Conservation (phyloP, 2,113 vertebrate genomes). For the Takifugu flavidus region DNA sequence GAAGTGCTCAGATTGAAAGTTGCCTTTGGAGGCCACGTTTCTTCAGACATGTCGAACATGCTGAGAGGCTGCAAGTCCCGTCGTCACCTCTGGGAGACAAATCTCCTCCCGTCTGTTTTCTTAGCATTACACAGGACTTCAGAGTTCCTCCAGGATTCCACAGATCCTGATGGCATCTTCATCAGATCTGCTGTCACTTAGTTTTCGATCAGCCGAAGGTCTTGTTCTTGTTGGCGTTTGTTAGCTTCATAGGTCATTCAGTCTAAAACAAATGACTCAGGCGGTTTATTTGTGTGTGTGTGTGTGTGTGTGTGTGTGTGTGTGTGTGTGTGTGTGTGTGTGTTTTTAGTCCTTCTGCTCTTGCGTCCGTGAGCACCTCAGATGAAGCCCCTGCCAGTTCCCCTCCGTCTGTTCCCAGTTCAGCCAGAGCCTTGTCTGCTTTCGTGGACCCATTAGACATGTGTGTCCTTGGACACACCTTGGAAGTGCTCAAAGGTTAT, state of each 20-base stretch:
- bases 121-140: slow-evolving; percentile 51
- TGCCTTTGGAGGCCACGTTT: slow-evolving; percentile 17
- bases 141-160: slow-evolving; percentile 50
- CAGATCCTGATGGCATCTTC: slow-evolving; percentile 25
- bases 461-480: slow-evolving; percentile 34
- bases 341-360: neutral
- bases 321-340: neutral
- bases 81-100: slow-evolving; percentile 22
- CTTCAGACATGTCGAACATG: neutral
- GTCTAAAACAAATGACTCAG: too few relatives aligned
- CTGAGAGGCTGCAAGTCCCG: slow-evolving; percentile 19
- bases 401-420: slow-evolving; percentile 31
- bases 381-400: slow-evolving; percentile 47
- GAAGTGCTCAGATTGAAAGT: slow-evolving; percentile 1
- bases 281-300: neutral
- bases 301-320: neutral
- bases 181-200: slow-evolving; percentile 47
- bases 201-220: slow-evolving; percentile 13
- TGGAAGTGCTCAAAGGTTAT: slow-evolving; percentile 60
- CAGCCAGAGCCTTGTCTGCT: slow-evolving; percentile 40
- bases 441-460: slow-evolving; percentile 38
- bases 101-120: slow-evolving; percentile 17
- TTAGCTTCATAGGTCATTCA: too few relatives aligned
- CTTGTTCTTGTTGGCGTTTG: too few relatives aligned
- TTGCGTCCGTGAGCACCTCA: slow-evolving; percentile 30